Conservation (phyloP, 2,797 vertebrate genomes). For the Neosilurus mollespiculum region DNA sequence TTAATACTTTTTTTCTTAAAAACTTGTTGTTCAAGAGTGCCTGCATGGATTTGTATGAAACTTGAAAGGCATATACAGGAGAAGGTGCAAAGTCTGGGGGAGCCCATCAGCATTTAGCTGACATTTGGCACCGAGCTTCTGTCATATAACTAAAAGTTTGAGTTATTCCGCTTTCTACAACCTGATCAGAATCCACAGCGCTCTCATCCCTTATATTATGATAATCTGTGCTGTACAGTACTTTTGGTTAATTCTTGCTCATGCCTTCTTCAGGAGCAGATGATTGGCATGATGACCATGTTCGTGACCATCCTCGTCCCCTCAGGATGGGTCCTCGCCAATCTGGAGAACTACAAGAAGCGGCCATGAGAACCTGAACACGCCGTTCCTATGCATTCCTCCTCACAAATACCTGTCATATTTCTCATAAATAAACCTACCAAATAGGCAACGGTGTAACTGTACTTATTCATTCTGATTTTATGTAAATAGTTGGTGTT, state of each 20-base stretch:
- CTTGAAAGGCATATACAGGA: background rate
- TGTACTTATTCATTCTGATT: background rate
- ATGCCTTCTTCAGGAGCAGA: constrained; percentile 63
- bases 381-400: constrained; percentile 32
- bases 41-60: background rate
- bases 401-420: background rate
- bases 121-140: no score
- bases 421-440: constrained; percentile 42
- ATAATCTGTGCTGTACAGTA: background rate
- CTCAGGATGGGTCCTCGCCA: constrained; percentile 73
- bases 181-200: background rate
- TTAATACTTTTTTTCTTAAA: no score
- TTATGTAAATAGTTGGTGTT: background rate
- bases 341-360: constrained; percentile 77
- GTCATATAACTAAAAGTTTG: no score
- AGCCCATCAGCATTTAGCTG: no score
- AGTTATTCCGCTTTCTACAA: background rate
- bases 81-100: background rate
- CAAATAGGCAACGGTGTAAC: background rate
- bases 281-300: constrained; percentile 58
- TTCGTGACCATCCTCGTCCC: constrained; percentile 69
- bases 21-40: background rate
- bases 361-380: constrained; percentile 7
- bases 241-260: background rate
- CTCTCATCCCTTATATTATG: background rate